Base-by-base conservation (phyloP, 1,140 invertebrate genomes). In the Zaprionus lachaisei region DNA sequence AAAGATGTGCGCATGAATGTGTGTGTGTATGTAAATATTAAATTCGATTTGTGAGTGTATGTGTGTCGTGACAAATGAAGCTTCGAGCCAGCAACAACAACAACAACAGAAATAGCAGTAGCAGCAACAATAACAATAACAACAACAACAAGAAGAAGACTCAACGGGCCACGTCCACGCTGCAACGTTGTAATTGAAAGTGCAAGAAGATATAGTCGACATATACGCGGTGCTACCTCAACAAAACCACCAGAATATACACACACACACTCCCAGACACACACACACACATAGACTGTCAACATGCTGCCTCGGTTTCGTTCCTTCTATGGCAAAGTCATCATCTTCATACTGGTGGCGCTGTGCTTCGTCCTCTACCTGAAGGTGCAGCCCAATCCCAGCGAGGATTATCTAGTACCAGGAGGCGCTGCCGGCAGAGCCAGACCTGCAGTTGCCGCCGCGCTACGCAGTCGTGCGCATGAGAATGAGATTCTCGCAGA, bases 281-380 rank as follows among this genome's bases (percentile, higher is more conserved):
- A 17, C 26, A 41, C 22, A 62, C 15, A 60, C 17, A 66, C 26
- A 38, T 34, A 34, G 31, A 34, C 31, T 34, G 31, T 34, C 5
- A 54, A 81, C 55, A 92, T 92, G 92, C 77, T 92, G 79, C 91
- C 84, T 83, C 83, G 92, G 80, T 91, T 92, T 64, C 92, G 92
- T 76, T 92, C 92, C 74, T 90, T 92, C 55, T 92, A 92, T 58
- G 92, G 92, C 64, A 92, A 92, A 72, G 61, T 92, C 17, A 83
- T 92, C 22, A 82, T 92, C 61, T 91, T 92, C 67, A 71, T 87
- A 9, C 72, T 92, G 17, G 92, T 92, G 9, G 85, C 80, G 15
- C 67, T 92, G 22, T 92, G 91, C 77, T 92, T 92, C 56, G 72
- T 92, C 20, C 74, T 92, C 22, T 92, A 92, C 62, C 79, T 84